These are phyloP conservation scores for Protonibea diacanthus DNA, from an alignment of 2,797 vertebrate species.

Conservation along the genomic window DNA sequence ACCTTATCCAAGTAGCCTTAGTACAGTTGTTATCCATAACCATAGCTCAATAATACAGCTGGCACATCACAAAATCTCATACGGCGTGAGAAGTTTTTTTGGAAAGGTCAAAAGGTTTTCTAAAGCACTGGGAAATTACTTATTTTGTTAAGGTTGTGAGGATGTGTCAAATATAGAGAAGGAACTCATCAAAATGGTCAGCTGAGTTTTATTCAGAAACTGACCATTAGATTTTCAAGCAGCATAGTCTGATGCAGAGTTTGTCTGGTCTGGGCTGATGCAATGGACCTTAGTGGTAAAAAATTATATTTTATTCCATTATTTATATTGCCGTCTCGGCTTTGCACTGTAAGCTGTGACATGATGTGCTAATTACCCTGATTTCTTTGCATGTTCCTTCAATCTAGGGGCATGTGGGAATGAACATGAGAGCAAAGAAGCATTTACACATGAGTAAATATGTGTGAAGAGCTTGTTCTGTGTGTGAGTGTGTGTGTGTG, in stretches of 20 bases:
- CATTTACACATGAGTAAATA: slow-evolving; percentile 33
- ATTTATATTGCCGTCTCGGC: slow-evolving; percentile 16
- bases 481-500: slow-evolving; percentile 23
- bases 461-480: slow-evolving; percentile 24
- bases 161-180: slow-evolving; percentile 18
- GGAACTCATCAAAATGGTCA: slow-evolving; percentile 29
- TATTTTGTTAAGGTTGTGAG: not conserved
- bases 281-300: slow-evolving; percentile 8
- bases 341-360: slow-evolving; percentile 18
- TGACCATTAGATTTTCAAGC: slow-evolving; percentile 11
- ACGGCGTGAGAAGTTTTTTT: slow-evolving; percentile 5
- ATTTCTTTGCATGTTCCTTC: slow-evolving; percentile 29
- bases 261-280: slow-evolving; percentile 33
- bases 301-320: not conserved
- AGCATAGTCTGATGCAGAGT: not conserved
- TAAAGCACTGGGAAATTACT: not conserved
- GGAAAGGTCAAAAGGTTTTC: slow-evolving; percentile 9
- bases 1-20: not conserved
- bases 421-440: slow-evolving; percentile 24
- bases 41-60: not conserved
- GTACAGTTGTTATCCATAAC: not conserved
- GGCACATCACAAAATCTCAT: slow-evolving; percentile 7
- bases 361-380: slow-evolving; percentile 47
- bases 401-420: slow-evolving; percentile 19
- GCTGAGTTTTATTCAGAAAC: slow-evolving; percentile 7